Base-by-base conservation (phyloP, 2,888 invertebrate genomes). In the Dioctria linearis region DNA sequence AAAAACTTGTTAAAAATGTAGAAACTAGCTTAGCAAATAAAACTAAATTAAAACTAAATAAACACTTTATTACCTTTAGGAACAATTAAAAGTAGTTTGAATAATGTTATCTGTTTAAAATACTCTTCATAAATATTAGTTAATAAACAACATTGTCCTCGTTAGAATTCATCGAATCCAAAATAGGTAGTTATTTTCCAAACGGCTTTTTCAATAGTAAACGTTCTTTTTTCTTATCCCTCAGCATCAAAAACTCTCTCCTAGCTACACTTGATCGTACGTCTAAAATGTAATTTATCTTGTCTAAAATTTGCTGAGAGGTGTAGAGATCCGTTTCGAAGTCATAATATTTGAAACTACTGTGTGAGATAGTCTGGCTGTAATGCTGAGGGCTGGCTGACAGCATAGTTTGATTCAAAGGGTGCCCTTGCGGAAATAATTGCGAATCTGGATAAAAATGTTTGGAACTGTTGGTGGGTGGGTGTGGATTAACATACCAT, bases 231-330 rank as follows among this genome's bases (percentile, higher is more conserved):
- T 89, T 89, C 42, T 88, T 87, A 85, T 95, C 95, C 86, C 93
- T 93, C 73, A 93, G 91, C 65, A 93, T 92, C 84, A 96, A 90
- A 88, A 96, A 98, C 86, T 96, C 96, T 84, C 95, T 93, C 67
- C 96, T 90, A 82, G 94, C 94, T 4, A 93, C 91, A 87, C 95
- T 96, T 76, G 94, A 94, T 83, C 94, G 91, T 84, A 97, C 90
- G 86, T 96, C 95, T 82, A 98, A 88, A 83, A 97, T 97, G 81
- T 95, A 93, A 88, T 95, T 95, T 9, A 98, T 92, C 90, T 97
- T 97, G 83, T 94, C 93, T 0, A 96, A 94, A 69, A 98, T 96
- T 88, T 96, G 95, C 83, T 93, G 92, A 0, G 95, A 96, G 2
- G 91, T 92, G 3, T 91, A 90, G 67, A 92, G 91, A 83, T 96